These are phyloP conservation scores for Arctocebus calabarensis DNA, from an alignment of 2,797 vertebrate genomes.

Conservation along the genomic window DNA sequence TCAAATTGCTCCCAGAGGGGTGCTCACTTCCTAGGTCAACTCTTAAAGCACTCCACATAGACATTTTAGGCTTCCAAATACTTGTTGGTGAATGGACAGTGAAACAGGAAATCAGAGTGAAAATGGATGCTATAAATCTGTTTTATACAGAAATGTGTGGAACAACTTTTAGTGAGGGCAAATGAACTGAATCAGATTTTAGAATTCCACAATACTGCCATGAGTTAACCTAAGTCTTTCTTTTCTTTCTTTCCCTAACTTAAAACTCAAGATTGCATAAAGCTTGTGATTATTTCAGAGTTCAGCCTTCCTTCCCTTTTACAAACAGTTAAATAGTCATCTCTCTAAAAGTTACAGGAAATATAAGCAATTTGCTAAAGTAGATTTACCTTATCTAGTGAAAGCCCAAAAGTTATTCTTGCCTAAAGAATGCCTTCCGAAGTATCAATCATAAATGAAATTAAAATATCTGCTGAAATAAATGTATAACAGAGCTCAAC, in stretches of 20 bases:
- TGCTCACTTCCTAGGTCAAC: slow-evolving; percentile 72
- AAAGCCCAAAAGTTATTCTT: not conserved
- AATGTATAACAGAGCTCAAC: not conserved
- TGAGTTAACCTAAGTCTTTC: slow-evolving; percentile 33
- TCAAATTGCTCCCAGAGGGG: slow-evolving; percentile 69
- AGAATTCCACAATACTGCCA: slow-evolving; percentile 11
- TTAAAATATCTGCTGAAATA: not conserved
- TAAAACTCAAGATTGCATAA: slow-evolving; percentile 23
- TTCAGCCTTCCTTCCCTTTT: slow-evolving; percentile 43
- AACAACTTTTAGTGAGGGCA: slow-evolving; percentile 64
- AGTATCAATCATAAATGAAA: slow-evolving; percentile 27
- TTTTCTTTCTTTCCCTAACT: slow-evolving; percentile 7
- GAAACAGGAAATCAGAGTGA: slow-evolving; percentile 78
- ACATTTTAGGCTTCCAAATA: slow-evolving; percentile 65
- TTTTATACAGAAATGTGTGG: slow-evolving; percentile 68
- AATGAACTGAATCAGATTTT: slow-evolving; percentile 49
- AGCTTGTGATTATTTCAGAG: slow-evolving; percentile 26
- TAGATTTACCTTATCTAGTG: slow-evolving; percentile 13
- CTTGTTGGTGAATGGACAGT: slow-evolving; percentile 64
- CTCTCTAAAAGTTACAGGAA: not conserved
- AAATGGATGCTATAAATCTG: slow-evolving; percentile 79
- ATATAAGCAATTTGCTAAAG: slow-evolving; percentile 36
- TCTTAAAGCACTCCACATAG: slow-evolving; percentile 62
- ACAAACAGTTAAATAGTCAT: not conserved
- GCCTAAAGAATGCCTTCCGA: slow-evolving; percentile 13